Percentiles rank a stretch among this genome's conserved stretches.
Conservation (phyloP, 2,888 invertebrate species). For the Chloroclystis v-ata region DNA sequence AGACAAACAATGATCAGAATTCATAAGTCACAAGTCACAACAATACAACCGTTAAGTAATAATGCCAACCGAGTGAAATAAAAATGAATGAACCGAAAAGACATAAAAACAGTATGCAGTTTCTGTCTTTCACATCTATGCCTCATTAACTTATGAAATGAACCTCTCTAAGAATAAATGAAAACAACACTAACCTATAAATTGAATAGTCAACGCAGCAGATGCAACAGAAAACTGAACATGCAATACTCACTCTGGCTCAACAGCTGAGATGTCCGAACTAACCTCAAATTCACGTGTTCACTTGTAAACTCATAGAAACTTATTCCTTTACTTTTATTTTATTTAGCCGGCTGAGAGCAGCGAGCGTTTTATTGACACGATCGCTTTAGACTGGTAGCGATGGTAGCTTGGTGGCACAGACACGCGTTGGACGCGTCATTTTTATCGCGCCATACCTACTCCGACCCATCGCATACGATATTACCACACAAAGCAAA, state of each 20-base stretch:
- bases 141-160: too few species aligned
- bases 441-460: slow-evolving; percentile 57
- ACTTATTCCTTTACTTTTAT: slow-evolving; percentile 22
- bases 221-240: too few species aligned
- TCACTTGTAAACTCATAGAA: too few species aligned
- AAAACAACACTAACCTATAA: too few species aligned
- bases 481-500: slow-evolving; percentile 2
- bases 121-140: background rate
- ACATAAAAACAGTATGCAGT: background rate
- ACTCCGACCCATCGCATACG: slow-evolving; percentile 39
- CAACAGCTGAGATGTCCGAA: too few species aligned
- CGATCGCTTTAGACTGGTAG: slow-evolving; percentile 41
- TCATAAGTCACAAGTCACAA: slow-evolving; percentile 11
- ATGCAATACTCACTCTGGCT: too few species aligned
- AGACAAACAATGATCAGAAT: slow-evolving; percentile 23
- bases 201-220: too few species aligned
- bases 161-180: background rate
- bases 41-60: slow-evolving; percentile 23
- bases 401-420: slow-evolving; percentile 6
- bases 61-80: too few species aligned
- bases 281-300: slow-evolving; percentile 42
- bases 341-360: slow-evolving; percentile 33
- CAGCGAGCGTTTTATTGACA: slow-evolving; percentile 46
- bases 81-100: background rate
- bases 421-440: slow-evolving; percentile 45